Evolutionary conservation across 2,113 vertebrate species (phyloP).

Genomic region (Poeciliopsis prolifica): DNA sequence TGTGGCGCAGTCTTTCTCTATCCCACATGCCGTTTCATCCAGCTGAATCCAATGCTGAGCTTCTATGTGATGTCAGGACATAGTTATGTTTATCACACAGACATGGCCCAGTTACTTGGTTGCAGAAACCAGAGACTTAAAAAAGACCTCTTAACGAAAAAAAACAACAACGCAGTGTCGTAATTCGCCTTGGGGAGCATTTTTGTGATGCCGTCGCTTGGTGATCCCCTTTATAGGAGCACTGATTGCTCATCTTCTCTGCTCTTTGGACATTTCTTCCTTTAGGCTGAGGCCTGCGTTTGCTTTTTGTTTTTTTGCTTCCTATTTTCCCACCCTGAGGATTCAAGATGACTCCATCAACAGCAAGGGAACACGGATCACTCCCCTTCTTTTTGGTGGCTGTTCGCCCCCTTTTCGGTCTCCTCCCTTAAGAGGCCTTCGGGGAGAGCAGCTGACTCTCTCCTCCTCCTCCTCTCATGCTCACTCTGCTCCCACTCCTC

Average conservation of each 20-base stretch:
- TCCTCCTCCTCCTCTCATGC: conserved; percentile 47
- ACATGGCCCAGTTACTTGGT: conserved; percentile 51
- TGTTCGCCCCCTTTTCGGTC: conserved; percentile 12
- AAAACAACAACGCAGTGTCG: neutral
- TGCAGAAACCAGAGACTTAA: conserved; percentile 36
- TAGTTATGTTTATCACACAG: conserved; percentile 59
- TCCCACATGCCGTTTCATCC: conserved; percentile 58
- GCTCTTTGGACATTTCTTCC: conserved; percentile 12
- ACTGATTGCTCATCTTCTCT: conserved; percentile 32
- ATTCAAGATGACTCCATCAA: conserved; percentile 13
- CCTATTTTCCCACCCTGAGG: neutral
- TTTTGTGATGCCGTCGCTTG: conserved; percentile 12
- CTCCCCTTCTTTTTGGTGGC: conserved; percentile 21
- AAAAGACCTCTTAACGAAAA: conserved; percentile 20
- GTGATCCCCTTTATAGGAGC: conserved; percentile 29
- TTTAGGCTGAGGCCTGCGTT: conserved; percentile 5
- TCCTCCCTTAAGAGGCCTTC: conserved; percentile 25
- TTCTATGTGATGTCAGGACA: conserved; percentile 54
- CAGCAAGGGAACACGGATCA: conserved; percentile 11
- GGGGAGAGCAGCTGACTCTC: conserved; percentile 55
- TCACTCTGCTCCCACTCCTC: conserved; percentile 44
- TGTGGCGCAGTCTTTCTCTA: conserved; percentile 34
- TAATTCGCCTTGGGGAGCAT: conserved; percentile 14
- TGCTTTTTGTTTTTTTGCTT: neutral
- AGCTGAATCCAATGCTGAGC: conserved; percentile 23